A percentile compares a stretch with the other conserved stretches of the same genome.
Conservation (phyloP, 1,140 invertebrate genomes). For the Drosophila prosaltans region DNA sequence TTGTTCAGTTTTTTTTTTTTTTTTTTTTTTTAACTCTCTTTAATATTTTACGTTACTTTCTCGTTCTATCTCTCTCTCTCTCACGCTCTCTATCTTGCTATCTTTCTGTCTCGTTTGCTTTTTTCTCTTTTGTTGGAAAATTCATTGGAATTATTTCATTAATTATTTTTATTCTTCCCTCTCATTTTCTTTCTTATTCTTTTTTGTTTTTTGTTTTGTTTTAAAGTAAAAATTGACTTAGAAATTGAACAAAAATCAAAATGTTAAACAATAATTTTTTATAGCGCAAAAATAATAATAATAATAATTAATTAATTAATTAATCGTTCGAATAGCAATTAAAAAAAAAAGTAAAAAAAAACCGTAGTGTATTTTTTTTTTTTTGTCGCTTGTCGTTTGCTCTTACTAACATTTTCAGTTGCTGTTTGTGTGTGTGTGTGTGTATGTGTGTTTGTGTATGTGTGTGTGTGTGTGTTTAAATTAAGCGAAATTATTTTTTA, state of each 20-base stretch:
- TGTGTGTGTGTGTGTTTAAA: constrained; percentile 46
- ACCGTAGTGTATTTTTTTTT: constrained; percentile 11
- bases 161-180: constrained; percentile 3
- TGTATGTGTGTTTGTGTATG: constrained; percentile 31
- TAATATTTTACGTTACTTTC: constrained; percentile 22
- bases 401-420: constrained; percentile 25
- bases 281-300: constrained; percentile 12
- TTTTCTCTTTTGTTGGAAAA: constrained; percentile 46
- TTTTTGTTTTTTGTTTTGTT: constrained; percentile 46
- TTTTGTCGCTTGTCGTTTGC: constrained; percentile 8
- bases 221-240: constrained; percentile 68
- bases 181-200: not conserved
- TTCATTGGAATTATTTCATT: constrained; percentile 61
- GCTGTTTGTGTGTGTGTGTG: constrained; percentile 26
- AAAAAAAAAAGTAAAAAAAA: constrained; percentile 49
- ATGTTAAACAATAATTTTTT: constrained; percentile 12
- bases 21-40: constrained; percentile 35
- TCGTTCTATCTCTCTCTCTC: not conserved
- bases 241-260: constrained; percentile 67
- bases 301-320: constrained; percentile 7
- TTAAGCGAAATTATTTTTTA: constrained; percentile 82
- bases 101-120: constrained; percentile 30
- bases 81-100: constrained; percentile 19
- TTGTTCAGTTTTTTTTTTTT: constrained; percentile 50
- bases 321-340: constrained; percentile 41